These are phyloP conservation scores for Eulemur rufifrons DNA, from an alignment of 2,113 vertebrate genomes.

Conservation along the genomic window DNA sequence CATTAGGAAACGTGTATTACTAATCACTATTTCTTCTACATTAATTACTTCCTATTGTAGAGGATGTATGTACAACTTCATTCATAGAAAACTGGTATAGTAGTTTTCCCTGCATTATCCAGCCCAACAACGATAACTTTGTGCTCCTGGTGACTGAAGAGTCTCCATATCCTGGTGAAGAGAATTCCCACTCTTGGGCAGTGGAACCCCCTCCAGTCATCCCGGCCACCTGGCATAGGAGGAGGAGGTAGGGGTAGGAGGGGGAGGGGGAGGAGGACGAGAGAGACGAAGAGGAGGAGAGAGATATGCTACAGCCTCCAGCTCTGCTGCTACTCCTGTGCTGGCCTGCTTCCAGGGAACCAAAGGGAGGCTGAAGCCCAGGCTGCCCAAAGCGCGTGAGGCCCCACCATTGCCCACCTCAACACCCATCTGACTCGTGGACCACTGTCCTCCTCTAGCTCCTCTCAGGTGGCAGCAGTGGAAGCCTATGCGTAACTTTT, in stretches of 20 bases:
- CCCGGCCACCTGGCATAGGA: constrained; percentile 12
- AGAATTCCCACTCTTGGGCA: constrained; percentile 93
- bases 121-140: too few relatives aligned
- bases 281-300: background rate
- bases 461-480: background rate
- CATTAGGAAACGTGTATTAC: too few relatives aligned
- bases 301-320: constrained; percentile 60
- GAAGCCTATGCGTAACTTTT: background rate
- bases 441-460: constrained; percentile 76
- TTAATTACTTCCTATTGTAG: too few relatives aligned
- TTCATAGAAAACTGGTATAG: too few relatives aligned
- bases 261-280: background rate
- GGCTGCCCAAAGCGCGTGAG: constrained; percentile 36
- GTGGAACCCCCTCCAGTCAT: constrained; percentile 57
- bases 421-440: constrained; percentile 69
- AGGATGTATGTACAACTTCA: too few relatives aligned
- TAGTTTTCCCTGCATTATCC: too few relatives aligned
- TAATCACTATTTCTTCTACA: too few relatives aligned
- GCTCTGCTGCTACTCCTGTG: constrained; percentile 61
- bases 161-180: constrained; percentile 75
- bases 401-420: constrained; percentile 69
- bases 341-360: constrained; percentile 66
- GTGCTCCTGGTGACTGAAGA: constrained; percentile 94
- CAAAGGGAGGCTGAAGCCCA: constrained; percentile 59
- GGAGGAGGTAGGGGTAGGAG: background rate